A percentile compares a stretch with the other conserved stretches of the same genome.
Conservation (phyloP, 2,888 invertebrate species). For the Phlogophora meticulosa region DNA sequence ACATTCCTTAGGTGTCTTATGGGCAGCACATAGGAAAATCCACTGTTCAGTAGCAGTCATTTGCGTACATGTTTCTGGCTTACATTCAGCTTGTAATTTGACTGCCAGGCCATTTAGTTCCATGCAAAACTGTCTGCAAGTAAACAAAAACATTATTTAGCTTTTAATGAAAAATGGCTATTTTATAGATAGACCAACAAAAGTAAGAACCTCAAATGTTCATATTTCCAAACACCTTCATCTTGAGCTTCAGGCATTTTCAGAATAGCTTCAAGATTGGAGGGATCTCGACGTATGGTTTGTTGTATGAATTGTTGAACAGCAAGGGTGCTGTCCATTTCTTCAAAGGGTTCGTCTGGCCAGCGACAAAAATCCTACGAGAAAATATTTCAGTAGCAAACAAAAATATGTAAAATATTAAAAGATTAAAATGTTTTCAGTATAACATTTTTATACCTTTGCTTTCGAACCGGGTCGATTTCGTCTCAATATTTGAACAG, state of each 20-base stretch:
- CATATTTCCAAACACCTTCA: constrained; percentile 99
- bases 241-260: constrained; percentile 99
- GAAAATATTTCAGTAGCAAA: not conserved
- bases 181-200: not conserved
- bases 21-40: constrained; percentile 99
- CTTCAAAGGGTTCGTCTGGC: constrained; percentile 99
- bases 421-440: not conserved
- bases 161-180: not conserved
- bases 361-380: constrained; percentile 98
- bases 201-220: constrained; percentile 95
- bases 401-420: not conserved
- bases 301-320: constrained; percentile 99
- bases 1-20: constrained; percentile 99
- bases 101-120: constrained; percentile 99
- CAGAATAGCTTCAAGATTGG: constrained; percentile 98
- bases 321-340: constrained; percentile 99
- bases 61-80: constrained; percentile 99
- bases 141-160: not conserved
- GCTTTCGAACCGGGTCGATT: constrained; percentile 98
- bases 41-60: constrained; percentile 99
- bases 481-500: constrained; percentile 95
- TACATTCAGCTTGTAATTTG: constrained; percentile 98
- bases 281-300: constrained; percentile 97
- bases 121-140: constrained; percentile 98
- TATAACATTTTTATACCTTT: constrained; percentile 90